Conservation (phyloP, 2,888 invertebrate species). For the Trichogramma dendrolimi region DNA sequence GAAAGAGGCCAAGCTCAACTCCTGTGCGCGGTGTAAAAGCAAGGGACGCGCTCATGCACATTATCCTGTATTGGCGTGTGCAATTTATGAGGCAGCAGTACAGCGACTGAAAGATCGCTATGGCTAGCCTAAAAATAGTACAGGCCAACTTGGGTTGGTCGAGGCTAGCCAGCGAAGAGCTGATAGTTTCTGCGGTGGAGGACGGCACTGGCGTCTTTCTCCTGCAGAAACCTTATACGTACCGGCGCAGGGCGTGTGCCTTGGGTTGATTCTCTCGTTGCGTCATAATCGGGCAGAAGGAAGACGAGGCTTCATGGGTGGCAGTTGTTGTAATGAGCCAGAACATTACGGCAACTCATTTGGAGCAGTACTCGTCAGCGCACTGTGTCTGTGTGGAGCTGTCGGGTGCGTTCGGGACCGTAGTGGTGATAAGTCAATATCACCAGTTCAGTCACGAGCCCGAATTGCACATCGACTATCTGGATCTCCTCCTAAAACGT, state of each 20-base stretch:
- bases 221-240: constrained; percentile 19
- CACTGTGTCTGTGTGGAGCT: constrained; percentile 10
- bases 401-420: not conserved
- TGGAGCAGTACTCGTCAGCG: not conserved
- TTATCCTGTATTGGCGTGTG: too few relatives aligned
- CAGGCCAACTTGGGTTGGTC: constrained; percentile 63
- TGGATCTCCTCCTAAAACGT: not conserved
- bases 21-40: too few relatives aligned
- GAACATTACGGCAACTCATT: not conserved
- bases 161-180: constrained; percentile 71
- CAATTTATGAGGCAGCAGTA: too few relatives aligned
- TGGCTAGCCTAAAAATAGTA: too few relatives aligned
- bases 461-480: not conserved
- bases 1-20: too few relatives aligned
- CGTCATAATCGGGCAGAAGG: too few relatives aligned
- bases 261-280: not conserved
- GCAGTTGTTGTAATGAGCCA: constrained; percentile 1
- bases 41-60: too few relatives aligned
- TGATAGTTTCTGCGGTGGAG: constrained; percentile 53
- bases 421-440: constrained; percentile 2
- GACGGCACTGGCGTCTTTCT: constrained; percentile 5
- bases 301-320: too few relatives aligned
- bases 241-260: not conserved
- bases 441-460: not conserved
- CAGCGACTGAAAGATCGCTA: too few relatives aligned